Base-by-base conservation (phyloP, 2,113 vertebrate species). In the Origma solitaria region DNA sequence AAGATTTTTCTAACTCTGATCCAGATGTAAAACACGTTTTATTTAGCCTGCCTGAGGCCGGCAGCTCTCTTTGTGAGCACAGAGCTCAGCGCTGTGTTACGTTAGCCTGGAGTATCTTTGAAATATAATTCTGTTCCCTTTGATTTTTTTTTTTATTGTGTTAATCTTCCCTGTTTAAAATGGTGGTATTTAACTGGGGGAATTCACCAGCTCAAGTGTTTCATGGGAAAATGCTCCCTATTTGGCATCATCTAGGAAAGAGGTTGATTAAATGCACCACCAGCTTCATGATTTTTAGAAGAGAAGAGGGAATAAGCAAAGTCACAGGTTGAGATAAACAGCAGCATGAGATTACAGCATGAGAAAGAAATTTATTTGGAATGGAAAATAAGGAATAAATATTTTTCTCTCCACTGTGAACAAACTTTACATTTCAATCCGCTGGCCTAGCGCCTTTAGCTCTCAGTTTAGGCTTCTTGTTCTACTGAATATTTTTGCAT, bases 331-430 rank as follows among this genome's bases (percentile, higher is more conserved):
- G 56, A 88, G 87, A 91, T 80, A 89, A 94, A 94, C 58, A 91
- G 82, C 75, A 93, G 66, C 75, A 61, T 54, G 88, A 94, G 79
- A 77, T 88, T 93, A 86, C 37, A 85, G 78, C 85, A 86, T 58
- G 47, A 54, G 58, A 72, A 89, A 58, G 33, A 85, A 89, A 90
- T 90, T 53, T 69, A 89, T 85, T 51, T 85, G 75, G 54, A 91
- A 40, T 45, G 82, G 82, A 69, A 94, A 94, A 94, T 79, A 94
- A 90, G 70, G 72, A 92, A 93, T 90, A 95, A 94, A 87, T 91
- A 72, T 79, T 96, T 91, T 95, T 77, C 30, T 88, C 45, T 76
- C 58, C 22, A 47, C 45, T 0, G 0, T 64, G 88, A 94, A 66
- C 35, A 86, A 95, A 69, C 50, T 86, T 81, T 90, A 82, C 47